Conservation (phyloP, 2,113 vertebrate genomes). For the Edolisoma coerulescens region DNA sequence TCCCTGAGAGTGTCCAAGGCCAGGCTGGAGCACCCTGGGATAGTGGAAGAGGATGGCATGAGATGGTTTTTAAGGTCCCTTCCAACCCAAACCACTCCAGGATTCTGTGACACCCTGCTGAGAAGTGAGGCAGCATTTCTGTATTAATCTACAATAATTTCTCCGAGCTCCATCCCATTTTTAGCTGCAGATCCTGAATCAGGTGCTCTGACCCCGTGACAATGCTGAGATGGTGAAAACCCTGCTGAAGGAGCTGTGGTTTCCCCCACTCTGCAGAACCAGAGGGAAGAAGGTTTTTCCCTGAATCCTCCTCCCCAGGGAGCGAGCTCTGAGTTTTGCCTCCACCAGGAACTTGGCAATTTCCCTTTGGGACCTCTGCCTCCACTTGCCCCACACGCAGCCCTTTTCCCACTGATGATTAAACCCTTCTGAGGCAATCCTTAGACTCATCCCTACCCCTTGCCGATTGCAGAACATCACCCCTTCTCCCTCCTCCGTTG, state of each 20-base stretch:
- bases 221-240: not conserved
- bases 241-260: accelerated
- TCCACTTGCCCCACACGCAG: not conserved
- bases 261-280: not conserved
- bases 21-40: not conserved
- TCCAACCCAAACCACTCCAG: not conserved
- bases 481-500: not conserved
- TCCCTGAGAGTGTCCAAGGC: not conserved
- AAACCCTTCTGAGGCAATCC: not conserved
- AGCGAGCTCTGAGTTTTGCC: not conserved
- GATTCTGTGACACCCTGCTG: not conserved
- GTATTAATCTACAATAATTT: not conserved
- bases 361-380: not conserved
- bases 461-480: not conserved
- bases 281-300: not conserved
- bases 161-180: not conserved
- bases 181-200: accelerated
- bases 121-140: not conserved
- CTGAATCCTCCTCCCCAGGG: not conserved
- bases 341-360: not conserved
- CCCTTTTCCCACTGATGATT: not conserved
- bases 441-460: not conserved
- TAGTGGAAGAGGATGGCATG: accelerated
- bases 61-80: not conserved
- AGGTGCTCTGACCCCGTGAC: not conserved